Conservation (phyloP, 2,113 vertebrate species). For the Rafetus swinhoei region DNA sequence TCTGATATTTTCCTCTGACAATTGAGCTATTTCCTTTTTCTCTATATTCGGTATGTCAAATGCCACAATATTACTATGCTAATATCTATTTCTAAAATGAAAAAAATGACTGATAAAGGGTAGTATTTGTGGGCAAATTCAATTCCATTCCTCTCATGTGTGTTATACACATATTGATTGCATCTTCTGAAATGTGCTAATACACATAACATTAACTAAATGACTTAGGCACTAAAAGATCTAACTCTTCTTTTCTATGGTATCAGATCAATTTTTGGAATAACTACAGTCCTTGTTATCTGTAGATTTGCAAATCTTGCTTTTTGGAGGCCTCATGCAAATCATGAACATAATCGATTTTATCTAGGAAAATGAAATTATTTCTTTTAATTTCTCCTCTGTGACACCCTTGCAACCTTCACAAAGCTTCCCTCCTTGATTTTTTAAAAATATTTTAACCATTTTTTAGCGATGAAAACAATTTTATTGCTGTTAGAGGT, state of each 20-base stretch:
- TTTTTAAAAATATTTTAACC: background rate
- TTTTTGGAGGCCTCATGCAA: background rate
- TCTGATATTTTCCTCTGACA: background rate
- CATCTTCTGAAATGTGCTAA: constrained; percentile 6
- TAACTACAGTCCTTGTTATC: background rate
- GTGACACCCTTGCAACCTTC: background rate
- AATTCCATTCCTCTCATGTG: constrained; percentile 61
- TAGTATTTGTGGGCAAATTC: background rate
- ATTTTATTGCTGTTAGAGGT: background rate
- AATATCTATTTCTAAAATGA: background rate
- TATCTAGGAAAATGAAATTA: background rate
- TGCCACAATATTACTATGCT: background rate
- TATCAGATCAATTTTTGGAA: background rate
- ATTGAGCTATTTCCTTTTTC: background rate
- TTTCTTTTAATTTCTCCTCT: background rate
- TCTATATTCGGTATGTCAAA: background rate
- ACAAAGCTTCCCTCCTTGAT: background rate
- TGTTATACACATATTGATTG: constrained; percentile 33
- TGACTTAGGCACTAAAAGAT: background rate
- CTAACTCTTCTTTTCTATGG: background rate
- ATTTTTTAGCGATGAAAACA: fast-evolving
- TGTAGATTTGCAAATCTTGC: background rate
- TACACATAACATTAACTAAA: background rate
- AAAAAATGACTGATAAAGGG: background rate
- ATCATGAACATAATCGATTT: background rate